Percentiles rank a stretch among this genome's conserved stretches.
phyloP scores from a whole-genome alignment of 2,113 vertebrate genomes.

The Phyllostomus discolor region DNA sequence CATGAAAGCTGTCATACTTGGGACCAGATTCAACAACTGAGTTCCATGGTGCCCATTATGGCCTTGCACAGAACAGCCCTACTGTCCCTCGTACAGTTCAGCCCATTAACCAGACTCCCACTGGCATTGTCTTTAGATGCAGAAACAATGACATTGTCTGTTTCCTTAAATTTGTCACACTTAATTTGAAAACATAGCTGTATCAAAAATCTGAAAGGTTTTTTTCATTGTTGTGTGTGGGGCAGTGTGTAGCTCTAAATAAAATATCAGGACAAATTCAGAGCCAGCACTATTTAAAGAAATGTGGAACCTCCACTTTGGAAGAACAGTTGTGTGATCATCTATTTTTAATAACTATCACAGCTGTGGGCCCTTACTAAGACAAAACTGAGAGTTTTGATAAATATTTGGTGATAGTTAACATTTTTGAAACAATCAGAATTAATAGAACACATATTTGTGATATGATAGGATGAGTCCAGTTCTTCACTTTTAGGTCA shows the following conservation, averaged over 20 bases:
- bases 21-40: neutral
- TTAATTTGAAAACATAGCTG: neutral
- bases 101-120: neutral
- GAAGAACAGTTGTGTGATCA: neutral
- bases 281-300: neutral
- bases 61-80: conserved; percentile 10
- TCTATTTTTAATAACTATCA: neutral
- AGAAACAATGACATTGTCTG: neutral
- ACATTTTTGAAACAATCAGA: neutral
- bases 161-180: neutral
- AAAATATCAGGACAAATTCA: neutral
- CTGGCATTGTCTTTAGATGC: neutral
- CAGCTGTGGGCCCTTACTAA: neutral
- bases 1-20: conserved; percentile 22
- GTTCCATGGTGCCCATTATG: neutral
- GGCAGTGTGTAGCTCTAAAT: neutral
- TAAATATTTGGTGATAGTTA: neutral
- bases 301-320: neutral
- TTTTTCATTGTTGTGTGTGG: neutral
- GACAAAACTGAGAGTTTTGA: neutral
- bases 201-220: neutral
- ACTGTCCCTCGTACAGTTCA: neutral
- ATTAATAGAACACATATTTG: neutral
- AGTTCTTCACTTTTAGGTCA: neutral
- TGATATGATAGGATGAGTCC: neutral